These are phyloP conservation scores for Micronycteris hirsuta DNA, from an alignment of 2,113 vertebrate genomes.

Conservation along the genomic window DNA sequence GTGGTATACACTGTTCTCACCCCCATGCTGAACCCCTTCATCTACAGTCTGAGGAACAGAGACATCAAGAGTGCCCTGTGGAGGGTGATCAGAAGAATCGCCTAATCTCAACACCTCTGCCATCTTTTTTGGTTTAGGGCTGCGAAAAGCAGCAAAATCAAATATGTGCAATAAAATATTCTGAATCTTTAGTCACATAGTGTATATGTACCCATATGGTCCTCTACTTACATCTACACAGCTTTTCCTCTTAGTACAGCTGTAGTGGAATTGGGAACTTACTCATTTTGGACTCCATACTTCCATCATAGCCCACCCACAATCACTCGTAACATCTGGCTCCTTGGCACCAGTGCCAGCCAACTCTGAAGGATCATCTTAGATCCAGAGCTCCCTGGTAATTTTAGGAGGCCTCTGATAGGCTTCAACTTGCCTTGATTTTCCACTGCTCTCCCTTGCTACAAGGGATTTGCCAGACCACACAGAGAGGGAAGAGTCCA, in stretches of 20 bases:
- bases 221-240: neutral
- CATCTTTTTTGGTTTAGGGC: neutral
- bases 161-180: neutral
- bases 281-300: neutral
- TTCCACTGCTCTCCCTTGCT: neutral
- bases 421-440: neutral
- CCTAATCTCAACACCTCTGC: neutral
- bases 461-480: neutral
- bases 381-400: neutral
- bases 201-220: neutral
- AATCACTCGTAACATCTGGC: neutral
- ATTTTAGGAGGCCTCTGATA: neutral
- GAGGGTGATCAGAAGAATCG: neutral
- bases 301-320: too few relatives aligned
- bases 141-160: neutral
- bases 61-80: neutral
- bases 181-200: neutral
- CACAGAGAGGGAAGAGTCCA: neutral
- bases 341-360: neutral
- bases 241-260: neutral
- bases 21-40: constrained; percentile 18
- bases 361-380: neutral
- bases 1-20: neutral
- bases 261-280: neutral
- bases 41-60: neutral